phyloP scores from a whole-genome alignment of 2,113 vertebrate species.

The Daphoenositta chrysoptera region DNA sequence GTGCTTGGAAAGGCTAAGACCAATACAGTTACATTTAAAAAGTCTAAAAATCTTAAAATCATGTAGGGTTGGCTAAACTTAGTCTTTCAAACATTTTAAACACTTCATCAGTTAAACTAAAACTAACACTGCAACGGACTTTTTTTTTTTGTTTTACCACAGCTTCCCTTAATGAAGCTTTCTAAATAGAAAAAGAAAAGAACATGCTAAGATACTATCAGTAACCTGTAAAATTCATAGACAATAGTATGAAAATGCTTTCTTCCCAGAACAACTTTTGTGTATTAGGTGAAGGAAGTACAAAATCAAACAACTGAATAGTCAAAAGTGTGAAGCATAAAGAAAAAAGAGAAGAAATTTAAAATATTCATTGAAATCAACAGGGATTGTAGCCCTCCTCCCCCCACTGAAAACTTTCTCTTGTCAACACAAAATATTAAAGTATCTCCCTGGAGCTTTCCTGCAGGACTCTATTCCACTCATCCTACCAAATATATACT shows the following conservation, averaged over 20 bases:
- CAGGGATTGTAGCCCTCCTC: rapidly evolving
- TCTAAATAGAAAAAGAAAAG: background rate
- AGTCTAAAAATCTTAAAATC: background rate
- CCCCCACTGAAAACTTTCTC: background rate
- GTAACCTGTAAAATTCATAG: background rate
- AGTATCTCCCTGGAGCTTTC: background rate
- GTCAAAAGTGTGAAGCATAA: background rate
- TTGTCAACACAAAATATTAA: background rate
- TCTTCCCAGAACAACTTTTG: background rate
- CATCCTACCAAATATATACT: background rate
- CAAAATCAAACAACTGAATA: background rate
- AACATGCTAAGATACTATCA: background rate
- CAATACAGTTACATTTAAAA: background rate
- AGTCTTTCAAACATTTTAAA: background rate
- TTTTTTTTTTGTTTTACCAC: background rate
- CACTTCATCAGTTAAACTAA: background rate
- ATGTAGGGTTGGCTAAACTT: background rate
- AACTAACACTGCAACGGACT: background rate
- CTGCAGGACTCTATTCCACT: background rate
- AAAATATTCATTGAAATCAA: background rate
- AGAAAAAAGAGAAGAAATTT: background rate
- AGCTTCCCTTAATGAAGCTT: background rate
- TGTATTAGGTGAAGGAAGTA: background rate
- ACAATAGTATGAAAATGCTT: background rate
- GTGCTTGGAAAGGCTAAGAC: background rate